Percentiles rank a stretch among this genome's conserved stretches.
Conservation (phyloP, 2,113 vertebrate species). For the Heteronetta atricapilla region DNA sequence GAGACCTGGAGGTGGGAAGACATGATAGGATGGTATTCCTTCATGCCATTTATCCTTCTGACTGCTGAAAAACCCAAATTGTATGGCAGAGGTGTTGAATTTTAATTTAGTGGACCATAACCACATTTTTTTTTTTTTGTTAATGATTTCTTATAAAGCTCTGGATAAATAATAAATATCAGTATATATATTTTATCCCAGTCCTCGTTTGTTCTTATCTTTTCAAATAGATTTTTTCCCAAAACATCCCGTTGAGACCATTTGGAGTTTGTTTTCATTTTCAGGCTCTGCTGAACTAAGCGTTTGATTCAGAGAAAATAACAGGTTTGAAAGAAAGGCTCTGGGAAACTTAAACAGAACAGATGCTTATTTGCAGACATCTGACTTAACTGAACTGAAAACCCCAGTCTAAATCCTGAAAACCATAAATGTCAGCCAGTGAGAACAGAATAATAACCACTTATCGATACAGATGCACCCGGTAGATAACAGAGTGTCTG, state of each 20-base stretch:
- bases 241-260: slow-evolving; percentile 48
- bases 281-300: slow-evolving; percentile 64
- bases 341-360: slow-evolving; percentile 62
- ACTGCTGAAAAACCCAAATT: background rate
- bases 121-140: background rate
- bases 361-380: slow-evolving; percentile 66
- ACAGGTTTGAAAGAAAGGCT: slow-evolving; percentile 64
- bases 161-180: slow-evolving; percentile 31
- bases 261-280: slow-evolving; percentile 62
- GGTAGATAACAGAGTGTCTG: slow-evolving; percentile 40
- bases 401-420: slow-evolving; percentile 32
- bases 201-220: background rate
- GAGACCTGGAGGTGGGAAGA: background rate
- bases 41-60: background rate
- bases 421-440: slow-evolving; percentile 59
- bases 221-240: slow-evolving; percentile 1
- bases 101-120: background rate
- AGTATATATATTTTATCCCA: background rate
- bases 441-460: slow-evolving; percentile 61
- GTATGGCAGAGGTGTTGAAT: no score
- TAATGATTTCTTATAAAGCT: background rate
- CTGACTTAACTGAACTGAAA: slow-evolving; percentile 62
- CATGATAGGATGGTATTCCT: background rate
- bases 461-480: slow-evolving; percentile 37
- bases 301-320: slow-evolving; percentile 72